Conservation (phyloP, 1,140 invertebrate species). For the silkworm (Bombyx mori) region DNA sequence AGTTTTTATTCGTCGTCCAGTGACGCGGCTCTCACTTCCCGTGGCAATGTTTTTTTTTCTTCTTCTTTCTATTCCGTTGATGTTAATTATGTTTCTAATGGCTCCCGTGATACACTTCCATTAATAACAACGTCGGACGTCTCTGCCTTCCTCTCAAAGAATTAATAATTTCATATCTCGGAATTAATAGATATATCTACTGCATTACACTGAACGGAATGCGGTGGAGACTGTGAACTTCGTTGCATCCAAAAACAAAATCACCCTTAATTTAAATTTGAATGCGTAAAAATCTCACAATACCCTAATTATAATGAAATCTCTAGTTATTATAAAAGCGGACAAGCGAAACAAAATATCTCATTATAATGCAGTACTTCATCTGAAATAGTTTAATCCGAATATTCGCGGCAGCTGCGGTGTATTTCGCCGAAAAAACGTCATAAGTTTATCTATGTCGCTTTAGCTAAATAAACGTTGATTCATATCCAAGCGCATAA, state of each 20-base stretch:
- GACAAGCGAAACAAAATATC: conserved; percentile 46
- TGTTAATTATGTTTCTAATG: conserved; percentile 69
- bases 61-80: conserved; percentile 43
- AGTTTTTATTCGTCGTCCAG: conserved; percentile 63
- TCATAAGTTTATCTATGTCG: conserved; percentile 55
- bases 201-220: conserved; percentile 5
- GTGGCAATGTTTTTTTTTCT: too few relatives aligned
- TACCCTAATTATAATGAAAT: neutral
- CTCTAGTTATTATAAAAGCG: conserved; percentile 32
- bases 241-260: neutral
- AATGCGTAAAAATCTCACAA: too few relatives aligned
- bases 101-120: conserved; percentile 69
- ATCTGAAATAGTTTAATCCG: conserved; percentile 50
- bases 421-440: conserved; percentile 29
- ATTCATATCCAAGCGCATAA: conserved; percentile 52
- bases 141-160: conserved; percentile 51
- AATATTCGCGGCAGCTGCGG: conserved; percentile 58
- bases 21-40: conserved; percentile 33
- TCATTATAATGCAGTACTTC: conserved; percentile 64
- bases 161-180: conserved; percentile 60
- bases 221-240: too few relatives aligned
- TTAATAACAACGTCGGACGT: conserved; percentile 56
- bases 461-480: conserved; percentile 54
- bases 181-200: conserved; percentile 60
- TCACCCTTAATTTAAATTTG: too few relatives aligned